Percentiles rank a stretch among this genome's conserved stretches.
Evolutionary conservation across 2,113 vertebrate species (phyloP).

Genomic region (Nannobrachium achirus): DNA sequence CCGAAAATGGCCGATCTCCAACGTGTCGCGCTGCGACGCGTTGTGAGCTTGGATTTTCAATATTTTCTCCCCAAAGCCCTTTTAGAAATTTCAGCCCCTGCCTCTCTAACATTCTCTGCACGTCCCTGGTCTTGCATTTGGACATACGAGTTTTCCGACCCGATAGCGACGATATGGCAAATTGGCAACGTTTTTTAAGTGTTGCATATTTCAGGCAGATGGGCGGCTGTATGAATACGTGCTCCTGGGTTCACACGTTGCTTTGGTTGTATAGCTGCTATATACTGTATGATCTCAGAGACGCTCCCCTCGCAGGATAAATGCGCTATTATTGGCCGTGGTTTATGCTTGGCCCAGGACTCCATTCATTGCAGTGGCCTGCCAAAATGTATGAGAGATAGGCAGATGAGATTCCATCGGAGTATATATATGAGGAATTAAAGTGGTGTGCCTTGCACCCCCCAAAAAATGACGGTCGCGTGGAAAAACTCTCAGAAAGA

Average conservation of each 20-base stretch:
- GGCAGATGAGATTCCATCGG: constrained; percentile 27
- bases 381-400: constrained; percentile 38
- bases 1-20: no score
- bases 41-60: no score
- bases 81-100: no score
- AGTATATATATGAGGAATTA: constrained; percentile 30
- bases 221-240: constrained; percentile 64
- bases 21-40: no score
- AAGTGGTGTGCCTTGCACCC: constrained; percentile 21
- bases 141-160: no score
- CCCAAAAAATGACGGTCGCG: constrained; percentile 35
- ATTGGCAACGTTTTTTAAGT: constrained; percentile 41
- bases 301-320: constrained; percentile 40
- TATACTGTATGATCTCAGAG: constrained; percentile 41
- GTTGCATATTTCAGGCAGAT: constrained; percentile 72
- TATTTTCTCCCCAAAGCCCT: no score
- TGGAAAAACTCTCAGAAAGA: background rate
- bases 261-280: constrained; percentile 15
- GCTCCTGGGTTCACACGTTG: constrained; percentile 57
- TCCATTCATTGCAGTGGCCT: constrained; percentile 11
- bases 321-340: constrained; percentile 45
- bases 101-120: no score
- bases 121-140: no score
- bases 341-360: background rate
- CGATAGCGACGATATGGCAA: no score